phyloP scores from a whole-genome alignment of 2,888 invertebrate genomes.

The Apamea sordens region DNA sequence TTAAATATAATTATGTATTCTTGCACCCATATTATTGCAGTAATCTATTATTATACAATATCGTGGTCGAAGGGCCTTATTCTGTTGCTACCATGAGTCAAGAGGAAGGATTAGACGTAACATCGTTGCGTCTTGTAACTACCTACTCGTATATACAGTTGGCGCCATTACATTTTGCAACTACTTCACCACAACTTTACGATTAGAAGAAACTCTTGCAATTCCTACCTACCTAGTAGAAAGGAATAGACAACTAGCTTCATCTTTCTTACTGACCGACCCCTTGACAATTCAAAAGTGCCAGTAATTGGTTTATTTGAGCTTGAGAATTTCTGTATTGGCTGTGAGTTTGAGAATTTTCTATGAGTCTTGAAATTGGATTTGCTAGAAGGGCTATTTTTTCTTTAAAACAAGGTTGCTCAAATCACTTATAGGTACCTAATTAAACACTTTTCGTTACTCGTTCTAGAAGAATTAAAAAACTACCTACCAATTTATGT shows the following conservation, averaged over 20 bases:
- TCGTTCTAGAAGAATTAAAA: background rate
- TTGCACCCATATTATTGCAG: background rate
- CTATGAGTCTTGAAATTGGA: background rate
- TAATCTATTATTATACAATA: background rate
- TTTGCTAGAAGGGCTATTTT: background rate
- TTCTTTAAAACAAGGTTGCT: background rate
- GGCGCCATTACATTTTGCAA: conserved; percentile 19
- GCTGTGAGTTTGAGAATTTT: background rate
- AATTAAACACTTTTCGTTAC: background rate
- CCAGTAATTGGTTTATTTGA: no score
- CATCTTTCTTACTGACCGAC: no score
- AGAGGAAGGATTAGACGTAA: background rate
- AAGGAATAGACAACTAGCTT: no score
- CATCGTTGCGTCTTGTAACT: background rate
- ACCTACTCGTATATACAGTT: background rate
- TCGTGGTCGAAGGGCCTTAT: background rate
- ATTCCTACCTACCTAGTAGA: background rate
- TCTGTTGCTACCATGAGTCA: background rate
- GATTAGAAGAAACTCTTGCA: conserved; percentile 1
- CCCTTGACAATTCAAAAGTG: no score
- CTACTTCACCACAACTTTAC: background rate
- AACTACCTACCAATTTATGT: no score
- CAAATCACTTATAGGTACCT: background rate
- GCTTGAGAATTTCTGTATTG: no score
- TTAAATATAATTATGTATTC: background rate